Evolutionary conservation across 2,113 vertebrate species (phyloP).

Genomic region (Papio anubis): DNA sequence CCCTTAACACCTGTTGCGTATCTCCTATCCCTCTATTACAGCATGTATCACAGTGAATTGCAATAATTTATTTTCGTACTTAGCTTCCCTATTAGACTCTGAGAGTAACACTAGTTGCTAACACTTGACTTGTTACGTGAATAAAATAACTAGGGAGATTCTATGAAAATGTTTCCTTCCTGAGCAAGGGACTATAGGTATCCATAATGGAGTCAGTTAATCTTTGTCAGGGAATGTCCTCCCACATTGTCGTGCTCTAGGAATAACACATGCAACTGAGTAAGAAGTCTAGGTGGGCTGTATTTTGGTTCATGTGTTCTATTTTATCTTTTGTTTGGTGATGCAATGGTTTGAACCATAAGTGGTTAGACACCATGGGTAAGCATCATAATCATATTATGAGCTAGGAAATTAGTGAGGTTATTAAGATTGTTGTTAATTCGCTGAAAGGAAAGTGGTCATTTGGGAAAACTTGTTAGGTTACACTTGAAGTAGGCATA

Average conservation of each 20-base stretch:
- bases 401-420: not conserved
- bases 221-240: not conserved
- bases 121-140: not conserved
- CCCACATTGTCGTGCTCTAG: not conserved
- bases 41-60: not conserved
- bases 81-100: not conserved
- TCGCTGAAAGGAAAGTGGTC: not conserved
- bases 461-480: not conserved
- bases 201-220: not conserved
- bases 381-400: not conserved
- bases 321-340: not conserved
- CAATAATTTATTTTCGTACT: not conserved
- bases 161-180: conserved; percentile 9
- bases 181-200: not conserved
- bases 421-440: not conserved
- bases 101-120: not conserved
- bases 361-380: not conserved
- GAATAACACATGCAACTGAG: not conserved
- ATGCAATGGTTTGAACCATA: not conserved
- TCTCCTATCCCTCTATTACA: not conserved
- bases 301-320: not conserved
- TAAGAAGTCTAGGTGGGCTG: not conserved
- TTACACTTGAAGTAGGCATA: not conserved
- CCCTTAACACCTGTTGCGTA: not conserved
- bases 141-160: not conserved